Conservation (phyloP, 2,797 vertebrate genomes). For the Spondyliosoma cantharus region DNA sequence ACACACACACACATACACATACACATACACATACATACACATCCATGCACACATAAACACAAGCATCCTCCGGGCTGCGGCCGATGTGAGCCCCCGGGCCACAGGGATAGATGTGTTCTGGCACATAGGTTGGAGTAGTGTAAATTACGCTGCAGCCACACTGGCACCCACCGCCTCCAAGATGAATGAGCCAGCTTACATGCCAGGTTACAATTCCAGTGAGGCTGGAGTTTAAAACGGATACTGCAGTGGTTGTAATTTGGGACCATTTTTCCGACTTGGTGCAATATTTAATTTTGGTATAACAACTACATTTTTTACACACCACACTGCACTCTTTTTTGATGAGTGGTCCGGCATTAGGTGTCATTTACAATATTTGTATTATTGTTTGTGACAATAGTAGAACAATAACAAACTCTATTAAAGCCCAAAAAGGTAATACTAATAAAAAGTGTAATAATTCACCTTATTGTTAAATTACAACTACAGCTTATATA, state of each 20-base stretch:
- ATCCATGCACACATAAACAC: slow-evolving; percentile 52
- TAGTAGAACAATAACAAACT: not conserved
- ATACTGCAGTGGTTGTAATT: slow-evolving; percentile 43
- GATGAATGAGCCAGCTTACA: slow-evolving; percentile 74
- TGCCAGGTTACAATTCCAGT: slow-evolving; percentile 66
- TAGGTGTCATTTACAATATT: not conserved
- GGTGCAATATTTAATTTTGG: slow-evolving; percentile 46
- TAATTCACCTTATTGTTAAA: not conserved
- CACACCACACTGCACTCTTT: not conserved
- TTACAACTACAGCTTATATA: not conserved
- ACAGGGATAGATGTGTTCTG: slow-evolving; percentile 75
- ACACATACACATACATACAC: slow-evolving; percentile 49
- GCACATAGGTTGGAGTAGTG: slow-evolving; percentile 66
- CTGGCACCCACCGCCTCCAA: slow-evolving; percentile 68
- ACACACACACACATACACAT: slow-evolving; percentile 35
- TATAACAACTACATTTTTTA: slow-evolving; percentile 33
- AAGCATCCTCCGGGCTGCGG: slow-evolving; percentile 60
- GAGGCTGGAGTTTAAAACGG: slow-evolving; percentile 58
- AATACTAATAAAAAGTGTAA: not conserved
- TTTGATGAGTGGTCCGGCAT: not conserved
- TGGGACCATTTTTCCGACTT: slow-evolving; percentile 52
- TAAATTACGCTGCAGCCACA: slow-evolving; percentile 76
- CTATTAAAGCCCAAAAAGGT: not conserved
- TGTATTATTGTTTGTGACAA: not conserved
- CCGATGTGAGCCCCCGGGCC: slow-evolving; percentile 57